Conservation (phyloP, 1,140 invertebrate species). For the Drosophila trapezifrons region DNA sequence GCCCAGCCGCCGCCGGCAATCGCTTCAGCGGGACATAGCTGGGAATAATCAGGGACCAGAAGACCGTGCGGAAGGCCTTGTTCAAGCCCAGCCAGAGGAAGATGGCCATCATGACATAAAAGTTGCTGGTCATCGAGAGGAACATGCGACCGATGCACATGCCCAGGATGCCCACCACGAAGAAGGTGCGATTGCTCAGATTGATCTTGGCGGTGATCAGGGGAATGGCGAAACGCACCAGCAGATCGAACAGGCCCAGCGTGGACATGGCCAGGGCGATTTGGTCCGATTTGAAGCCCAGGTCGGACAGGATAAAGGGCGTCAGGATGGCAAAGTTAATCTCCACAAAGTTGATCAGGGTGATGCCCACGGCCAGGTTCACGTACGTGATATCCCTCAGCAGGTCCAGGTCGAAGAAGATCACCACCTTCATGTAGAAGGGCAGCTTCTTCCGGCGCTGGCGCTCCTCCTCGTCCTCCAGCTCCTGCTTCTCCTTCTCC, state of each 20-base stretch:
- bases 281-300: constrained; percentile 85
- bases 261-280: constrained; percentile 87
- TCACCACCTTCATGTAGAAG: constrained; percentile 85
- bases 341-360: constrained; percentile 88
- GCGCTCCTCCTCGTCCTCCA: constrained; percentile 68
- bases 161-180: constrained; percentile 87
- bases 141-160: constrained; percentile 87
- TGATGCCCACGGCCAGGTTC: constrained; percentile 88
- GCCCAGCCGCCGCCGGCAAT: constrained; percentile 87
- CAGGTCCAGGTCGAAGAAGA: constrained; percentile 88
- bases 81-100: constrained; percentile 87
- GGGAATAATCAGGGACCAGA: constrained; percentile 88
- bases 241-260: constrained; percentile 86
- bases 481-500: constrained; percentile 53
- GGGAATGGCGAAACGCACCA: constrained; percentile 87
- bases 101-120: constrained; percentile 84
- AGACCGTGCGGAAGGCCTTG: constrained; percentile 88
- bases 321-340: constrained; percentile 89
- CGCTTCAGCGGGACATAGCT: constrained; percentile 87
- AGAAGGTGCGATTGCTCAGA: constrained; percentile 88
- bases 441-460: constrained; percentile 81
- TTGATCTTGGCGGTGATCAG: constrained; percentile 87
- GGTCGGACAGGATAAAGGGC: constrained; percentile 88
- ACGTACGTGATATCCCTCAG: constrained; percentile 88
- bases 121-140: constrained; percentile 85